Base-by-base conservation (phyloP, 2,888 invertebrate genomes). In the Micropterix aruncella region DNA sequence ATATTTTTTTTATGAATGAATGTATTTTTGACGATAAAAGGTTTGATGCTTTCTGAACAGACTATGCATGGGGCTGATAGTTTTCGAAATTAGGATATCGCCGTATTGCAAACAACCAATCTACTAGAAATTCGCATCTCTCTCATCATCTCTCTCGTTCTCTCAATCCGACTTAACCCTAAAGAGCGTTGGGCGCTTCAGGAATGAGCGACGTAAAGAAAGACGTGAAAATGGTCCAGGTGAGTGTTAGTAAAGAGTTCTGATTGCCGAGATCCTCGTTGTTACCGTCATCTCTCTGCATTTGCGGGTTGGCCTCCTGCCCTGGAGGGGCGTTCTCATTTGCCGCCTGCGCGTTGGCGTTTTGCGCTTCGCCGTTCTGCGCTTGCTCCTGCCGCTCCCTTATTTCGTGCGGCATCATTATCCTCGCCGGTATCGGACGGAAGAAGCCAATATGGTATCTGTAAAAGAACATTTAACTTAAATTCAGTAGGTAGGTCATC, bases 161-260 rank as follows among this genome's bases (percentile, higher is more conserved):
- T 37, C 18, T 17, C 43, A 38, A n/a, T n/a, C n/a, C n/a, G n/a
- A n/a, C n/a, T n/a, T 38, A 47, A 36, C 41, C 47, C 58, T 70
- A 74, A 52, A 73, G 63, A 48, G 73, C 71, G 54, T 75, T 73
- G 44, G 85, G 91, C 52, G 86, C 83, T 57, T 94, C 92, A 0
- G 96, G 96, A 60, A 96, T 82, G 44, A 97, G 71, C 1, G 95
- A 96, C 7, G 93, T 82, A 61, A 96, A 92, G 66, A 96, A 95
- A 2, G 93, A 86, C 1, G 89, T 80, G 53, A 96, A 79, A 62
- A 95, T 89, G 57, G 90, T 90, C 83, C 90, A 89, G 16, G 87
- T 79, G 16, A 90, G 75, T 40, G 83, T 80, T 49, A 90, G 65
- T 48, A 83, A 62, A 0, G 71, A 68, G 18, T 63, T 64, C 41